Evolutionary conservation across 2,797 vertebrate species (phyloP), one percentile per base, ranked within the genome.

Genomic region (Octomys mimax): DNA sequence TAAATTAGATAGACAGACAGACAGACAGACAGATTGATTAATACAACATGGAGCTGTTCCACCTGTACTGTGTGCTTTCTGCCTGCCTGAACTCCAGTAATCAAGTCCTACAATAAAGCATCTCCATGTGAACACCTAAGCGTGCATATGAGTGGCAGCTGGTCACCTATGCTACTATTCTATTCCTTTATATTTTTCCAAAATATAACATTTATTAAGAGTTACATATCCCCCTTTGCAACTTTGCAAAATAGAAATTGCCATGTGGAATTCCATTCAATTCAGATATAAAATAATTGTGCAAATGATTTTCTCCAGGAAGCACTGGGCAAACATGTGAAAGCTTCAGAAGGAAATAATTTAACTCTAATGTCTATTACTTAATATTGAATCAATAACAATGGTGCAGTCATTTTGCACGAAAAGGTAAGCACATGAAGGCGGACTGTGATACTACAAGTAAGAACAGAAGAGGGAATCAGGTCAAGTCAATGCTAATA

Each of bases 271-370:
- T 36, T 31, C 0, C 31, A 88, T 78, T 84, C 4, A 54, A 85
- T 70, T 87, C 6, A 90, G 26, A 90, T 68, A 82, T 39, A 46
- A 92, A 92, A 95, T 77, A 92, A 92, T 39, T 73, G 73, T 36
- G 52, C 4, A 91, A 31, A 5, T 0, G 26, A 77, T 89, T 83
- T 75, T 42, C 13, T 86, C 9, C 93, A 81, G 14, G 24, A 70
- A 91, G 12, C 8, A 28, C 64, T 93, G 11, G 12, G 81, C 3
- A 95, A 87, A 94, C 5, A 39, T 73, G 84, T 84, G 80, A 89
- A 92, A 64, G 2, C n/a, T 79, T 89, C 49, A 89, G 10, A 85
- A 90, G 14, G 6, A 64, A 89, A 59, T 22, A 59, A 87, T 2
- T 39, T 0, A 22, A 87, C 16, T 5, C 28, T 94, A 83, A 46